These are phyloP conservation scores for Papilio aristodemus DNA, from an alignment of 1,140 invertebrate genomes.

Conservation along the genomic window DNA sequence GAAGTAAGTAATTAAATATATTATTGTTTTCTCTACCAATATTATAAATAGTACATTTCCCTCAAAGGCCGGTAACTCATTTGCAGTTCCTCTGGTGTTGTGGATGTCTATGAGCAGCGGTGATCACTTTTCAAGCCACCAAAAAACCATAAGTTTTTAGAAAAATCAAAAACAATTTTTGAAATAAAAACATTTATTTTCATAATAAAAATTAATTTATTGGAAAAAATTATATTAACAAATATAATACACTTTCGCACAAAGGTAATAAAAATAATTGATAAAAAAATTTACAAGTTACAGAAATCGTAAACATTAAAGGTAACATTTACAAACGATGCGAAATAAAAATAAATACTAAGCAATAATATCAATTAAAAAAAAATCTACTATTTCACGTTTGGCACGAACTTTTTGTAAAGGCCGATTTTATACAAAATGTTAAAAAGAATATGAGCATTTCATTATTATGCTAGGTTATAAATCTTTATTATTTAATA, in stretches of 20 bases:
- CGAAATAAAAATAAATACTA: conserved; percentile 47
- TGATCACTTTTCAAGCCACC: too few relatives aligned
- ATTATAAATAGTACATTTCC: too few relatives aligned
- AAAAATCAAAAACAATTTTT: not conserved
- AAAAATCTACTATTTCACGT: conserved; percentile 41
- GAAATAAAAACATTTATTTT: conserved; percentile 32
- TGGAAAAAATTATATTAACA: conserved; percentile 66
- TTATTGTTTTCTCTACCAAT: conserved; percentile 10
- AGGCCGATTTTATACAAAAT: conserved; percentile 40
- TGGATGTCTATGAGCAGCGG: too few relatives aligned
- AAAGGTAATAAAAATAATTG: conserved; percentile 57
- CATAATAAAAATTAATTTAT: conserved; percentile 69
- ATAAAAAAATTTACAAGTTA: conserved; percentile 58
- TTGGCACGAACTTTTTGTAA: conserved; percentile 60
- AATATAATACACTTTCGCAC: conserved; percentile 47
- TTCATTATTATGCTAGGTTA: conserved; percentile 51
- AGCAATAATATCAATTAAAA: conserved; percentile 42
- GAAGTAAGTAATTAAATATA: not conserved
- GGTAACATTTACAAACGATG: conserved; percentile 53
- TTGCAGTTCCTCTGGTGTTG: too few relatives aligned
- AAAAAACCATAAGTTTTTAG: too few relatives aligned
- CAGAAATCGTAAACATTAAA: conserved; percentile 52
- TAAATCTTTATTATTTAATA: conserved; percentile 41
- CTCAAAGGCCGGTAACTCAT: too few relatives aligned
- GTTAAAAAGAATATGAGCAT: conserved; percentile 52